phyloP scores from a whole-genome alignment of 2,797 vertebrate genomes.

The Carapus acus region DNA sequence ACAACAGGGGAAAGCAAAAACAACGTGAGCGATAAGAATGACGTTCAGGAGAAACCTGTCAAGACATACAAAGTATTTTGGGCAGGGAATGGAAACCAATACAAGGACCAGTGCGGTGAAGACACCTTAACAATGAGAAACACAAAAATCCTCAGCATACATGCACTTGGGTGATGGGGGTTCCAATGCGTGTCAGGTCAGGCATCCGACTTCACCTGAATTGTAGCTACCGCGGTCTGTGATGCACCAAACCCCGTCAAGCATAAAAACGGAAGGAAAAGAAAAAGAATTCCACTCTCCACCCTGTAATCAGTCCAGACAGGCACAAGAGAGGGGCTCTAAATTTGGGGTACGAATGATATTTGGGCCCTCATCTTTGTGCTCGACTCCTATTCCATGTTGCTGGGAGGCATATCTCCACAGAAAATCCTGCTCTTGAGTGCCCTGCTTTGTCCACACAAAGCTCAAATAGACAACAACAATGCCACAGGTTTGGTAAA shows the following conservation, averaged over 20 bases:
- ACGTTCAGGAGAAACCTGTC: background rate
- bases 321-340: slow-evolving; percentile 53
- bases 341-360: slow-evolving; percentile 60
- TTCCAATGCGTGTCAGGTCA: slow-evolving; percentile 40
- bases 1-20: background rate
- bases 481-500: slow-evolving; percentile 20
- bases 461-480: slow-evolving; percentile 41
- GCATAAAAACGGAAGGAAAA: slow-evolving; percentile 39
- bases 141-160: background rate
- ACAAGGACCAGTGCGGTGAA: no score
- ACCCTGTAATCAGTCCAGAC: slow-evolving; percentile 64
- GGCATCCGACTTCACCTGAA: slow-evolving; percentile 27
- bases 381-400: slow-evolving; percentile 39
- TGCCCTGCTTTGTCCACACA: slow-evolving; percentile 36
- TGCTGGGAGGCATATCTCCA: slow-evolving; percentile 40
- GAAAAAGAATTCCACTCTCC: slow-evolving; percentile 42
- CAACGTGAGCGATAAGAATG: no score
- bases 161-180: slow-evolving; percentile 16
- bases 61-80: no score
- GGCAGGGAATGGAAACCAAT: background rate
- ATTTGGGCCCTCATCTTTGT: slow-evolving; percentile 68
- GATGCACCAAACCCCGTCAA: slow-evolving; percentile 36
- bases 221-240: slow-evolving; percentile 34
- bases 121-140: no score
- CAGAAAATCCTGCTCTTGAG: slow-evolving; percentile 36